Base-by-base conservation (phyloP, 2,797 vertebrate species). In the Pipistrellus pipistrellus region DNA sequence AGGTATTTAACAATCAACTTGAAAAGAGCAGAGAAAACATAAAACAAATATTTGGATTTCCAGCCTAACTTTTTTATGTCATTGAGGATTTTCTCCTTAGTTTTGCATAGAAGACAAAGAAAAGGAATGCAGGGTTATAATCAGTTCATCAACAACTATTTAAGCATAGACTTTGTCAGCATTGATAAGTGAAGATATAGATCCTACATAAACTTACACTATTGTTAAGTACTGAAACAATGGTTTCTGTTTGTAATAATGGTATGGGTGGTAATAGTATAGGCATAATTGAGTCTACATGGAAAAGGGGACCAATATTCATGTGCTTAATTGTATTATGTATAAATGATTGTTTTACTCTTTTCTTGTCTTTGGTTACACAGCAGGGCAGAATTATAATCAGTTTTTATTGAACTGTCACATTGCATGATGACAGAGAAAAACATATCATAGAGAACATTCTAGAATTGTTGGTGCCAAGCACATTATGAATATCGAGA, bases 371-470 rank as follows among this genome's bases (percentile, higher is more conserved):
- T 68, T 64, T 76, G 82, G 77, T 25, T 72, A 64, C 85, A 46
- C 25, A 73, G 32, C 73, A 66, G 30, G 32, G 72, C 38, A 90
- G 85, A 94, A 93, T 78, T 86, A 48, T 86, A 95, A 91, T 72
- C 35, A 15, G 23, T 81, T 97, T 97, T 68, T 57, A 81, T 68
- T 85, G 88, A 91, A 92, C 48, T 93, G 64, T 46, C 32, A 81
- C 48, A 55, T 32, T 69, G 81, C 25, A 32, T 88, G 89, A 90
- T 84, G 30, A 21, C 44, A 86, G 83, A n/a, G 81, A 35, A 91
- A 85, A 88, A 41, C 0, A 4, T 87, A 91, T n/a, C 73, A 62
- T 69, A 80, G 84, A 94, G 95, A 95, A 88, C 41, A 69, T 83
- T 96, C 90, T 90, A 88, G 78, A 93, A 80, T 23, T 53, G 2